These are phyloP conservation scores for Archocentrus centrarchus DNA, from an alignment of 2,113 vertebrate species.

Conservation along the genomic window DNA sequence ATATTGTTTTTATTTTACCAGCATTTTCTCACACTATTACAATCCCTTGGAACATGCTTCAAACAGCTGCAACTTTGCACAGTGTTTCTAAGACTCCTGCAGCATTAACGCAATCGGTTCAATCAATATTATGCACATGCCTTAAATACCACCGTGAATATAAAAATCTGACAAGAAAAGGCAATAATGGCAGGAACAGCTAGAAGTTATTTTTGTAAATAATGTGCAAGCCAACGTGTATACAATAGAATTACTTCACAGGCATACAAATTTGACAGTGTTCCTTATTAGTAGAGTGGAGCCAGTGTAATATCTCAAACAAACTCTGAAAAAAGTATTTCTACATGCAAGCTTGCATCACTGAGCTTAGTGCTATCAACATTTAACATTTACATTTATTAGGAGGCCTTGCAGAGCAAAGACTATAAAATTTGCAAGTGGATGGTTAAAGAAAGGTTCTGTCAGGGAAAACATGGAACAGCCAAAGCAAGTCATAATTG, in stretches of 20 bases:
- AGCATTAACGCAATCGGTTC: conserved; percentile 30
- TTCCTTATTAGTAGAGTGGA: too few species aligned
- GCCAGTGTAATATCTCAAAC: too few species aligned
- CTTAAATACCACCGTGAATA: conserved; percentile 25
- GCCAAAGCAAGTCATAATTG: neutral
- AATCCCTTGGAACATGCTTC: neutral
- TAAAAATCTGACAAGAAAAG: neutral
- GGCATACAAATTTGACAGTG: neutral
- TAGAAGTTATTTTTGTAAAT: neutral
- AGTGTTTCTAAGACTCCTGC: conserved; percentile 20
- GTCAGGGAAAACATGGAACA: neutral
- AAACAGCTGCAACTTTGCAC: neutral
- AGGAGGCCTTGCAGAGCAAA: neutral
- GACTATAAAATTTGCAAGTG: neutral
- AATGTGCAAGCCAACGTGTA: neutral
- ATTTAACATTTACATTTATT: neutral
- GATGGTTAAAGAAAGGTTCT: neutral
- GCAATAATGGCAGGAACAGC: neutral
- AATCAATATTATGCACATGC: conserved; percentile 15
- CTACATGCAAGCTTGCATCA: too few species aligned
- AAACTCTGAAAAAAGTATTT: too few species aligned
- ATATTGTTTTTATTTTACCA: neutral
- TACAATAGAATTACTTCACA: neutral
- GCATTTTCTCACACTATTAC: conserved; percentile 1
- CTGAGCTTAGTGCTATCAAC: too few species aligned